A percentile compares a stretch with the other conserved stretches of the same genome.
phyloP scores from a whole-genome alignment of 2,113 vertebrate species.

The Martes martes region DNA sequence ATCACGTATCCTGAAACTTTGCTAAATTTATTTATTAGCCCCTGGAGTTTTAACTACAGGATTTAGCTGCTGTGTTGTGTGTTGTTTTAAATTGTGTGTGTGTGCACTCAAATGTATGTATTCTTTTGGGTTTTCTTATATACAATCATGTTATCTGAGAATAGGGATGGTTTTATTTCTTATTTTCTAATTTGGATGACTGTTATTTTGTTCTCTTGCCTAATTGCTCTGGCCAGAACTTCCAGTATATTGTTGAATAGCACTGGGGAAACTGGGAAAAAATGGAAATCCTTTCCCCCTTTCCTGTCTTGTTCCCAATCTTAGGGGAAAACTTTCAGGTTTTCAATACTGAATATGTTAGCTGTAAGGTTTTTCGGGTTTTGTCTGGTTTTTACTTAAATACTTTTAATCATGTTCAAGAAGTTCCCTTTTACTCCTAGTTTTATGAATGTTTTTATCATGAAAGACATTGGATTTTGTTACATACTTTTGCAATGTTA shows the following conservation, averaged over 20 bases:
- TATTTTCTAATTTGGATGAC: neutral
- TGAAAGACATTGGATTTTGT: neutral
- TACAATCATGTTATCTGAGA: neutral
- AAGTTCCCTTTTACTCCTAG: neutral
- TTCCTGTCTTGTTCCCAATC: neutral
- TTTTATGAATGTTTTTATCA: neutral
- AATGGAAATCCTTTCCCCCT: neutral
- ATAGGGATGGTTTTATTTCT: neutral
- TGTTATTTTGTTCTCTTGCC: neutral
- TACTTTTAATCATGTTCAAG: neutral
- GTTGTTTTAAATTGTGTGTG: neutral
- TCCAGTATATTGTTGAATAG: neutral
- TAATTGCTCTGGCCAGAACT: neutral
- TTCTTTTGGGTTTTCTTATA: neutral
- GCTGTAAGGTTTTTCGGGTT: neutral
- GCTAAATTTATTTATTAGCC: neutral
- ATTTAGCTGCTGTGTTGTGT: neutral
- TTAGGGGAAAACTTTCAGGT: neutral
- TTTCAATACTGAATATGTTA: neutral
- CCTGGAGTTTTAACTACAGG: neutral
- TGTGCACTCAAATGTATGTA: neutral
- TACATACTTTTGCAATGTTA: neutral
- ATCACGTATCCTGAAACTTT: neutral
- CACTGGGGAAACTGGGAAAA: neutral
- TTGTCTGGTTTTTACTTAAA: neutral